Evolutionary conservation across 2,888 invertebrate species (phyloP), one percentile per base, ranked within the genome.

Genomic region (Agrotis segetum): DNA sequence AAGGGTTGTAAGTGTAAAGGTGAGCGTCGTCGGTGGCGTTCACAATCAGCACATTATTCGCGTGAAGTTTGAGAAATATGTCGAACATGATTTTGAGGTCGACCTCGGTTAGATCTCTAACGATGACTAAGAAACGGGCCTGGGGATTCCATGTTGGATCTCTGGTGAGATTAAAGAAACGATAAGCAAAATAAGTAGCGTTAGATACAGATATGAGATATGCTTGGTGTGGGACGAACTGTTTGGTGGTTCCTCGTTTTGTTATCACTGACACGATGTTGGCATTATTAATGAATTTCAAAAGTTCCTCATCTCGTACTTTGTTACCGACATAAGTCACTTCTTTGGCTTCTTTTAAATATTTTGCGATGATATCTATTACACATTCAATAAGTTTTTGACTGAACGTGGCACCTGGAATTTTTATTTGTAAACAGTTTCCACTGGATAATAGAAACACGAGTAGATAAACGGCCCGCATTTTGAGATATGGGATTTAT

Each of bases 1-100:
- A 94, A 2, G 94, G 91, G 69, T 94, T 91, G 74, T 93, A 94
- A 2, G 91, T 87, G 68, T 90, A 93, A 7, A 94, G 34, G 4
- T 90, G 74, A 11, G 85, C 82, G 11, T 90, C 85, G 4, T 73
- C 62, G 0, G 84, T 88, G 6, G 86, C 88, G 40, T 90, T 88
- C 1, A 92, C 52, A 4, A 93, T 74, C 2, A 92, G n/a, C 0
- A 90, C 91, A 50, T 92, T 84, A 14, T 76, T 61, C 0, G 90
- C 85, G 44, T 89, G 91, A 16, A 81, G 49, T 11, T 74, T 64
- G 11, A 93, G 76, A 44, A 93, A 79, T 53, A 66, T 61, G 49
- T 92, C 80, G 50, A 94, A 93, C 2, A 94, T 75, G 13, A 74
- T 24, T 6, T 64, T 56, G 3, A 92, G 76, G 3, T 88, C 67